These are phyloP conservation scores for Sebastes jordani DNA, from an alignment of 2,797 vertebrate species.

Conservation along the genomic window DNA sequence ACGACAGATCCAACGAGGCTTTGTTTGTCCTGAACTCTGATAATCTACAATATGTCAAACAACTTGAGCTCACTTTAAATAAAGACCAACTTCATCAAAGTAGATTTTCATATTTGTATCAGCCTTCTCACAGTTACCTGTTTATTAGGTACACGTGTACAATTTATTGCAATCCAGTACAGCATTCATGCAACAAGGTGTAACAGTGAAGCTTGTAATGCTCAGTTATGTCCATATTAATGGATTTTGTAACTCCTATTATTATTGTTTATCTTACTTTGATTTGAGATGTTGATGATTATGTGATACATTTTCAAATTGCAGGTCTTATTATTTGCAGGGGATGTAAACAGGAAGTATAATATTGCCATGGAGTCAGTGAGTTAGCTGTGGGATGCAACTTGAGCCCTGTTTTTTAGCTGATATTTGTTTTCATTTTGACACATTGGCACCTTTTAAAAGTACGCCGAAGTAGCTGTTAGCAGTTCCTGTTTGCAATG, in stretches of 20 bases:
- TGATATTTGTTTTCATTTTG: neutral
- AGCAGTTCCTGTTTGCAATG: neutral
- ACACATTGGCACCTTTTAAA: fast-evolving
- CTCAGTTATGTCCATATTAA: neutral
- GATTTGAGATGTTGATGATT: too few species aligned
- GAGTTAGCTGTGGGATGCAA: fast-evolving
- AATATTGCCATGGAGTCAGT: too few species aligned
- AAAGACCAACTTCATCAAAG: conserved; percentile 43
- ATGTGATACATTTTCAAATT: fast-evolving
- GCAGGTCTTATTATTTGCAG: fast-evolving
- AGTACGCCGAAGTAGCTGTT: neutral
- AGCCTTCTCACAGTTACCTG: too few species aligned
- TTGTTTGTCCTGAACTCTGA: conserved; percentile 1
- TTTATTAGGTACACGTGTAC: too few species aligned
- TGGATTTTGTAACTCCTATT: neutral
- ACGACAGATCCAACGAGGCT: neutral
- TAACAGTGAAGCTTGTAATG: neutral
- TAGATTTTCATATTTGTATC: too few species aligned
- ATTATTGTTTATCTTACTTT: neutral
- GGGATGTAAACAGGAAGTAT: too few species aligned
- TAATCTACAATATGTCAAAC: conserved; percentile 2
- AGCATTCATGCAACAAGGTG: neutral
- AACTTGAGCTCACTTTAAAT: conserved; percentile 25
- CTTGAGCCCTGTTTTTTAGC: neutral
- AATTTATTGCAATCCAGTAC: neutral